Evolutionary conservation across 2,888 invertebrate species (phyloP).

Genomic region (Eustalomyia histrio): DNA sequence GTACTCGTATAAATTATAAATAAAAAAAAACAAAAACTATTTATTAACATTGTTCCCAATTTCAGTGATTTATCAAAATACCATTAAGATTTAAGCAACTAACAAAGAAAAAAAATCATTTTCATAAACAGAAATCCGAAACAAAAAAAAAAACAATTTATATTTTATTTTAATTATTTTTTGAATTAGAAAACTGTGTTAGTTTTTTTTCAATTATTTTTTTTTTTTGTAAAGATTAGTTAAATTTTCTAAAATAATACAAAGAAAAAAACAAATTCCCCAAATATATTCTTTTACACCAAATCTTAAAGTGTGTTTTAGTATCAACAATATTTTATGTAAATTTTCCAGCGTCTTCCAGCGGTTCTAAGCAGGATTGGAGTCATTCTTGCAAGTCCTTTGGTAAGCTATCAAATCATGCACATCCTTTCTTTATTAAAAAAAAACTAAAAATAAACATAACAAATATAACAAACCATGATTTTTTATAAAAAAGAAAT

Average conservation of each 20-base stretch:
- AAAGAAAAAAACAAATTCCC: slow-evolving; percentile 21
- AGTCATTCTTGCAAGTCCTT: slow-evolving; percentile 96
- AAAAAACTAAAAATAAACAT: slow-evolving; percentile 42
- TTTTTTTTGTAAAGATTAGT: slow-evolving; percentile 18
- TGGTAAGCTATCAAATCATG: slow-evolving; percentile 86
- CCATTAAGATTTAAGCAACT: slow-evolving; percentile 47
- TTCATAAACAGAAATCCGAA: slow-evolving; percentile 36
- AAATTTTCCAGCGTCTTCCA: slow-evolving; percentile 92
- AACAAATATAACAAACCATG: slow-evolving; percentile 23
- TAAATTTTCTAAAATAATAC: slow-evolving; percentile 8
- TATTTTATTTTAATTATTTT: slow-evolving; percentile 28
- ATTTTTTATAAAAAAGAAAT: slow-evolving; percentile 23
- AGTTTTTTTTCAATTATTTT: not conserved
- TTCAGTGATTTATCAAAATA: slow-evolving; percentile 74
- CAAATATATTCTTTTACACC: slow-evolving; percentile 56
- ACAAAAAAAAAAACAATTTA: slow-evolving; percentile 17
- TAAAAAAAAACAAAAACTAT: slow-evolving; percentile 41
- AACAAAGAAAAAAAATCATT: slow-evolving; percentile 64
- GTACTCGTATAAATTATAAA: slow-evolving; percentile 33
- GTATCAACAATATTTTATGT: slow-evolving; percentile 80
- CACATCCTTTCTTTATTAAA: slow-evolving; percentile 69
- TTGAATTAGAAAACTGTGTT: not conserved
- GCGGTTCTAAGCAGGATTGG: slow-evolving; percentile 97
- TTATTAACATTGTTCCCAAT: slow-evolving; percentile 78
- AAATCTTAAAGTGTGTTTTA: slow-evolving; percentile 79